Percentiles rank a stretch among this genome's conserved stretches.
These are phyloP conservation scores for Cephus rjabovi DNA, from an alignment of 2,888 invertebrate species.

Conservation along the genomic window DNA sequence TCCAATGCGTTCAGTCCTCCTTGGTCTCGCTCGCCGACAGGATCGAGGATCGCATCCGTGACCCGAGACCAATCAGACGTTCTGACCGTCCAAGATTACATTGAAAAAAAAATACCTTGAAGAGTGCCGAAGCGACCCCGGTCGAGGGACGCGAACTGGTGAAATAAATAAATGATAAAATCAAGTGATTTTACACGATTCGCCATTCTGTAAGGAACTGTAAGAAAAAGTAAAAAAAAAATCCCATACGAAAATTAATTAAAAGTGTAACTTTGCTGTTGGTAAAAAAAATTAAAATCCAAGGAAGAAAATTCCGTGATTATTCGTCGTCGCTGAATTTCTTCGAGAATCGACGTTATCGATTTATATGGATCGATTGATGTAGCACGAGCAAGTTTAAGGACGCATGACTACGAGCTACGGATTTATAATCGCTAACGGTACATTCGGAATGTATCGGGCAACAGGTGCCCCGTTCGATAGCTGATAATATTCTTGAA, in stretches of 20 bases:
- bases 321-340: not conserved
- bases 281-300: not conserved
- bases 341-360: not conserved
- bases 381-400: not conserved
- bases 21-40: constrained; percentile 33
- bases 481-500: not conserved
- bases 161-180: not conserved
- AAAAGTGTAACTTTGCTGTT: not conserved
- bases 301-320: not conserved
- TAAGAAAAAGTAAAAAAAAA: not conserved
- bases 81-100: not conserved
- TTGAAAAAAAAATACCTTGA: not conserved
- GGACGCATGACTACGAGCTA: constrained; percentile 25
- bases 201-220: not conserved
- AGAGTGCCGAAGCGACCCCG: not conserved
- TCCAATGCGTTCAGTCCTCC: constrained; percentile 31
- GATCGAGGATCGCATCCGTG: constrained; percentile 18
- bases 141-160: not conserved
- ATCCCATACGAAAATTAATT: not conserved
- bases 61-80: not conserved
- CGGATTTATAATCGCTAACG: constrained; percentile 39
- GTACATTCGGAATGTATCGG: constrained; percentile 36
- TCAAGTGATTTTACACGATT: not conserved
- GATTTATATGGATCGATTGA: not conserved
- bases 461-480: constrained; percentile 1